Conservation (phyloP, 1,140 invertebrate species). For the Drosophila sucinea region DNA sequence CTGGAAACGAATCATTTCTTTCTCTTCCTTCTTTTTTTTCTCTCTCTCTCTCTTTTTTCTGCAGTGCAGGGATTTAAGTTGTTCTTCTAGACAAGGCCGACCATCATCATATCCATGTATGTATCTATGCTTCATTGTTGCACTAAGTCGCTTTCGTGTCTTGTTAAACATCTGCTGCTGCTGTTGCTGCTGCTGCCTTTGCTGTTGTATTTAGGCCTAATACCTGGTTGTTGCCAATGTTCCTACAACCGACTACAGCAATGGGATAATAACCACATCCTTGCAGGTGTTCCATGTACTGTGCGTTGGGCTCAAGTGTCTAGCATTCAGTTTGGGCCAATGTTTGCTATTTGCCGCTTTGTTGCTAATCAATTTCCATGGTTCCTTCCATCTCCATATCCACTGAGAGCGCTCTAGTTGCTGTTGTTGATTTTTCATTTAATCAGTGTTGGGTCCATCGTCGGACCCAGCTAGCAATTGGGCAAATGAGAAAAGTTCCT, state of each 20-base stretch:
- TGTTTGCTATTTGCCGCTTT: slow-evolving; percentile 19
- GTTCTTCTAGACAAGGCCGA: slow-evolving; percentile 12
- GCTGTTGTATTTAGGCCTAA: slow-evolving; percentile 69
- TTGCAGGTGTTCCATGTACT: slow-evolving; percentile 2
- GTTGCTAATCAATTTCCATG: slow-evolving; percentile 68
- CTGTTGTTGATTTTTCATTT: slow-evolving; percentile 45
- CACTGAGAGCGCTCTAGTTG: not conserved
- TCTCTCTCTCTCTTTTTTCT: slow-evolving; percentile 20
- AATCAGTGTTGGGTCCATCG: slow-evolving; percentile 10
- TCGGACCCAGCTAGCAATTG: not conserved
- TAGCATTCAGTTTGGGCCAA: slow-evolving; percentile 35
- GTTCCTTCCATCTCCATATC: slow-evolving; percentile 11
- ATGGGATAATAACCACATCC: slow-evolving; percentile 60
- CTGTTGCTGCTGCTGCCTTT: slow-evolving; percentile 29
- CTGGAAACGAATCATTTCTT: not conserved
- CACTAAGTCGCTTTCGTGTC: slow-evolving; percentile 42
- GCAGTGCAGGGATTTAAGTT: slow-evolving; percentile 45
- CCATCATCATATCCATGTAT: slow-evolving; percentile 4
- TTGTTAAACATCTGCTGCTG: slow-evolving; percentile 42
- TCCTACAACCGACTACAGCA: slow-evolving; percentile 52
- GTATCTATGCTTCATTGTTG: slow-evolving; percentile 19
- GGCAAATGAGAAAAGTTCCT: slow-evolving; percentile 58
- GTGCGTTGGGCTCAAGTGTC: slow-evolving; percentile 35
- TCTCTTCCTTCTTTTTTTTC: not conserved
- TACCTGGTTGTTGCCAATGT: slow-evolving; percentile 62